Base-by-base conservation (phyloP, 2,888 invertebrate genomes). In the Sussaba pulchella region DNA sequence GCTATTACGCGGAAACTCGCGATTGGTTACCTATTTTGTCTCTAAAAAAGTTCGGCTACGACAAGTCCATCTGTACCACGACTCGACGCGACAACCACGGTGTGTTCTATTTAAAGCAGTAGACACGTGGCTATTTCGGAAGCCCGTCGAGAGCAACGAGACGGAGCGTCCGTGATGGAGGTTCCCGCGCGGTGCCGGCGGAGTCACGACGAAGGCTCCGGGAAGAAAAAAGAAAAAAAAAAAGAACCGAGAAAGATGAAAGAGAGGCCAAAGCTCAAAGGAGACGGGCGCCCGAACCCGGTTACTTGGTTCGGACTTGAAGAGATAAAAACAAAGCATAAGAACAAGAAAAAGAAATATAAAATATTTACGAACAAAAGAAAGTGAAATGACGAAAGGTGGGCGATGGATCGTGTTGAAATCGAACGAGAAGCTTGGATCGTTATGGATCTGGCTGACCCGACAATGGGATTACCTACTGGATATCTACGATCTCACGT, bases 71-170 rank as follows among this genome's bases (percentile, higher is more conserved):
- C n/a, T n/a, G 31, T 36, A 26, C 12, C 2, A 12, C 43, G 2
- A 21, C 21, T 26, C 64, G 59, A 63, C 63, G 63, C 39, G 47
- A 57, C 74, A 9, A 31, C 24, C 63, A 59, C 63, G 77, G 36
- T 69, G 12, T 43, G 57, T 72, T 63, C 67, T 81, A 81, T 81
- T 81, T 81, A 76, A 31, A 31, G 31, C 76, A 77, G 69, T 57
- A 63, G 39, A 69, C 50, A 41, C 81, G 73, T 41, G 64, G 77
- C 54, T 81, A 81, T 81, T 81, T 77, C 72, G 81, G 81, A 77
- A 77, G 81, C 67, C 57, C 41, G 57, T 31, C 41, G 57, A 39
- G 39, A 41, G 21, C 66, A n/a, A n/a, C 50, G 47, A 57, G 45
- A 59, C 61, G 21, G 57, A 36, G 50, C 31, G 24, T 54, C 24